Evolutionary conservation across 2,888 invertebrate species (phyloP), one percentile per base, ranked within the genome.

Genomic region (Tiliacea citrago): DNA sequence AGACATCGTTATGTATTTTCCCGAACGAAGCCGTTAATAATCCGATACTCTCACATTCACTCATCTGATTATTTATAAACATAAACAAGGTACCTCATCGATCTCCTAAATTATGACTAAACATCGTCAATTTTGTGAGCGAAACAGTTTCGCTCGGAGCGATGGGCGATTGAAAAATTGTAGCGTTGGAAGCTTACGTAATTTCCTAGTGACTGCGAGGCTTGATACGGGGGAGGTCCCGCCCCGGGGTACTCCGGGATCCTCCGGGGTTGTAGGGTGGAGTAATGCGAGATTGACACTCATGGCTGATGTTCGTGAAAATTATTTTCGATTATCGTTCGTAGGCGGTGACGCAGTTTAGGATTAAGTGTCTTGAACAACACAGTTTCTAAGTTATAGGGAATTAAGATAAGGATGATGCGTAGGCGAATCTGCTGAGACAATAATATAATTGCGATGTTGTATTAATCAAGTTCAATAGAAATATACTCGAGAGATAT

Each of bases 141-240:
- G 81, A 88, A 89, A 90, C 87, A 89, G 90, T 91, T 85, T 90
- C 81, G 94, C 95, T 92, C 79, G 76, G 80, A 93, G 95, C 94
- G 91, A 91, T 91, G 86, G 82, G 84, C 91, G 93, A 95, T 96
- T 95, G 96, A 96, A 96, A 96, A 95, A 95, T 95, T 93, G 95
- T 94, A 88, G 90, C 92, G 89, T 86, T 88, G 86, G 86, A 88
- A 81, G 92, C 91, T 94, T 92, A 93, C 91, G 94, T 93, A 93
- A 95, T 95, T 93, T 92, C 90, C 91, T 91, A 90, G 91, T 88
- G 91, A 86, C 92, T 79, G 91, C 86, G 88, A 86, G 79, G 86
- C 86, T 82, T 81, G 87, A 86, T 87, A 85, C 85, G 88, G 68
- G 68, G 91, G 86, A 86, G 68, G 84, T 85, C 85, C 73, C 75